A percentile compares a stretch with the other conserved stretches of the same genome.
phyloP scores from a whole-genome alignment of 2,113 vertebrate species.

The Actenoides hombroni region DNA sequence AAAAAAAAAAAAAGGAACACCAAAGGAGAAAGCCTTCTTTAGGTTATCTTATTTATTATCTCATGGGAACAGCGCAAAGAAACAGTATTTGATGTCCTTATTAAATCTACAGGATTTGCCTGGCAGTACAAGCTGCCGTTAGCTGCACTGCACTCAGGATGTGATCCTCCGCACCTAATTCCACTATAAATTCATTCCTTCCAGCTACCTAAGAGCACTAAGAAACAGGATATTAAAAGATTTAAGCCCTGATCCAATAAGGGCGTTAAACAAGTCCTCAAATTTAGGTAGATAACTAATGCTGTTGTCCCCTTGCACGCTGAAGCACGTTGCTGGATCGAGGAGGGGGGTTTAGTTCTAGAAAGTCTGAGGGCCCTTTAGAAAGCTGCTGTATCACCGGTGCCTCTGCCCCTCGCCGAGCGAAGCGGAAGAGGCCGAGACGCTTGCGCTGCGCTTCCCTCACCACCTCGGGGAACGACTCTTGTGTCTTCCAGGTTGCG shows the following conservation, averaged over 20 bases:
- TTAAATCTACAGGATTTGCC: neutral
- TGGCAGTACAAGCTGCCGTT: neutral
- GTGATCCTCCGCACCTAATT: constrained; percentile 24
- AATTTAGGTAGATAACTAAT: neutral
- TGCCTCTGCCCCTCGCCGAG: neutral
- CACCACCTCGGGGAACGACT: neutral
- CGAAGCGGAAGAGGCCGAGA: rapidly evolving
- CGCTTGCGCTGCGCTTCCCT: neutral
- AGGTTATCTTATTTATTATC: neutral
- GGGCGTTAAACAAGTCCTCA: neutral
- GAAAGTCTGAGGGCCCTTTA: neutral
- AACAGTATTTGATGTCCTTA: constrained; percentile 19
- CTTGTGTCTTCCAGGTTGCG: constrained; percentile 83
- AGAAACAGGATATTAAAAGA: constrained; percentile 66
- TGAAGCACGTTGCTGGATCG: neutral
- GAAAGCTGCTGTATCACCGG: neutral
- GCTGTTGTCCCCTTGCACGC: neutral
- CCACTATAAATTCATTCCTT: constrained; percentile 44
- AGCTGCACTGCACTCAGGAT: neutral
- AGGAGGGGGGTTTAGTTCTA: neutral
- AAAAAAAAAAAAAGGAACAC: neutral
- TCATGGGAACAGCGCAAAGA: neutral
- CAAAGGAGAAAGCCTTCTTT: neutral
- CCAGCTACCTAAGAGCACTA: constrained; percentile 54
- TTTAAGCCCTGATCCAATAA: constrained; percentile 29